phyloP scores from a whole-genome alignment of 2,113 vertebrate genomes.

The Elephas maximus region DNA sequence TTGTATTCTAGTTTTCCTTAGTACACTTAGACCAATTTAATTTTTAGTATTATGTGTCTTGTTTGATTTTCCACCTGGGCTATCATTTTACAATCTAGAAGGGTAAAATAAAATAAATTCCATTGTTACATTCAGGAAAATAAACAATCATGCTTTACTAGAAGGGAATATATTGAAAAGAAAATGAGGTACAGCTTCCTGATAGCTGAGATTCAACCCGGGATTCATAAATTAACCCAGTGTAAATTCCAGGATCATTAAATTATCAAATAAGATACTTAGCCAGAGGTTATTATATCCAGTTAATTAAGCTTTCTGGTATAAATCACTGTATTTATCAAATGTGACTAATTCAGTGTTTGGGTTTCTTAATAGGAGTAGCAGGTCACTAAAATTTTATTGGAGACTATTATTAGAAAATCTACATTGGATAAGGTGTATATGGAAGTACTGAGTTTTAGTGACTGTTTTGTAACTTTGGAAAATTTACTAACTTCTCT shows the following conservation, averaged over 20 bases:
- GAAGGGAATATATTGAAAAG: background rate
- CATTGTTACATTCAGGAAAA: background rate
- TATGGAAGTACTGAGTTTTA: background rate
- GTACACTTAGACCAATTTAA: constrained; percentile 16
- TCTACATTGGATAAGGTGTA: background rate
- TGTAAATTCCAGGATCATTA: constrained; percentile 5
- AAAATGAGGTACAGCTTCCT: background rate
- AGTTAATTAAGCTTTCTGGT: constrained; percentile 61
- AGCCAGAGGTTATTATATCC: background rate
- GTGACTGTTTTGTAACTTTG: background rate
- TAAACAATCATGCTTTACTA: background rate
- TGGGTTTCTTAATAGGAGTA: background rate
- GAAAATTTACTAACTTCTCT: background rate
- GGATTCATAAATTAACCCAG: constrained; percentile 2
- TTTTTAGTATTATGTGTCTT: constrained; percentile 60
- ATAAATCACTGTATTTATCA: constrained; percentile 13
- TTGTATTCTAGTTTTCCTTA: background rate
- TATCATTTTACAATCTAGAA: constrained; percentile 35
- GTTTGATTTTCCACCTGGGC: constrained; percentile 49
- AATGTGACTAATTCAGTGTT: constrained; percentile 17
- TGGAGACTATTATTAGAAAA: background rate
- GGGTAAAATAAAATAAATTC: constrained; percentile 21
- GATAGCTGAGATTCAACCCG: background rate
- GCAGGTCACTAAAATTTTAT: background rate
- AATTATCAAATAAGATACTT: background rate